Percentiles rank a stretch among this genome's conserved stretches.
These are phyloP conservation scores for Pseudoips prasinana DNA, from an alignment of 2,888 invertebrate genomes.

Conservation along the genomic window DNA sequence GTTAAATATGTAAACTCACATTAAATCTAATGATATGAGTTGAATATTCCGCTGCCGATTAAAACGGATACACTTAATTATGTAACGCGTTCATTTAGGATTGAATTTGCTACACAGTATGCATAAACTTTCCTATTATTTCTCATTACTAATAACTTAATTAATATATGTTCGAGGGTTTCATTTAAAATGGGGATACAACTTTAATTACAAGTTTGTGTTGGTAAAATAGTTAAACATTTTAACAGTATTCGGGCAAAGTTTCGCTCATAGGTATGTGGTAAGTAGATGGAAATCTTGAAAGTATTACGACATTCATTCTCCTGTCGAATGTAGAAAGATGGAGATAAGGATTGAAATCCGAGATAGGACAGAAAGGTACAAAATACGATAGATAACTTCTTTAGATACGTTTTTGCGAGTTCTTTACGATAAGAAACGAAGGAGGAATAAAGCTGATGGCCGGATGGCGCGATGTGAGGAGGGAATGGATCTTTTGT, in stretches of 20 bases:
- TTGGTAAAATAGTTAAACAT: no score
- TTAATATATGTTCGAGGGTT: no score
- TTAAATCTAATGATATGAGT: constrained; percentile 11
- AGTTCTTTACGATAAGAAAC: constrained; percentile 28
- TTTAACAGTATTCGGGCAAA: no score
- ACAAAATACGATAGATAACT: constrained; percentile 31
- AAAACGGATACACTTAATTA: constrained; percentile 30
- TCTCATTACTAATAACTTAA: no score
- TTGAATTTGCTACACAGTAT: constrained; percentile 13
- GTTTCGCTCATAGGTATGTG: no score
- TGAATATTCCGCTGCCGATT: constrained; percentile 19
- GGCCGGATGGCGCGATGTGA: constrained; percentile 17
- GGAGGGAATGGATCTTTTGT: constrained; percentile 30
- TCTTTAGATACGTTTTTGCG: constrained; percentile 29
- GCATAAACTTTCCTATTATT: constrained; percentile 25
- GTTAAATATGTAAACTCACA: constrained; percentile 9
- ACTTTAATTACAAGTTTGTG: no score
- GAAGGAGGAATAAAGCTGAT: constrained; percentile 18
- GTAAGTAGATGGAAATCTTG: no score
- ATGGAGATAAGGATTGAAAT: constrained; percentile 30
- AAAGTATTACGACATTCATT: constrained; percentile 7
- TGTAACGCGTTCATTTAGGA: constrained; percentile 20
- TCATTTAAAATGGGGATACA: no score
- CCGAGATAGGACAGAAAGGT: constrained; percentile 21
- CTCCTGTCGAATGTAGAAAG: constrained; percentile 17